Evolutionary conservation across 2,113 vertebrate species (phyloP).

Genomic region (Oceanites oceanicus): DNA sequence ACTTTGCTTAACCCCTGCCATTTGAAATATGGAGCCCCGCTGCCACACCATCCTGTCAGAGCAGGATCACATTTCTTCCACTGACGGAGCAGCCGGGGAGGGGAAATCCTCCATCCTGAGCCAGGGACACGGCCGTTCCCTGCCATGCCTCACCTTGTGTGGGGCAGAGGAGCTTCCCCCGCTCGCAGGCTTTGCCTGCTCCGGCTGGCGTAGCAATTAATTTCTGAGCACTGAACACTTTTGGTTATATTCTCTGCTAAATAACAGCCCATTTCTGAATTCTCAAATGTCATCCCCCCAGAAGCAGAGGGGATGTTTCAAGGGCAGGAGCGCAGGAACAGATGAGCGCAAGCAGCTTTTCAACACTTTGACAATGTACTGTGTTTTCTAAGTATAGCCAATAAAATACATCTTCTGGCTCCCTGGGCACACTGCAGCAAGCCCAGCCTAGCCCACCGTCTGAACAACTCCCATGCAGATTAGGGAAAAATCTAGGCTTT

Average conservation of each 20-base stretch:
- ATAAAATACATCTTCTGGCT: neutral
- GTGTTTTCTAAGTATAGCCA: neutral
- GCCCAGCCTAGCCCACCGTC: neutral
- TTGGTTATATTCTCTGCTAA: neutral
- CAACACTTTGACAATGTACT: neutral
- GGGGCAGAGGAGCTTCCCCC: neutral
- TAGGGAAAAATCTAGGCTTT: neutral
- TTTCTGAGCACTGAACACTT: neutral
- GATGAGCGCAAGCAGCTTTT: neutral
- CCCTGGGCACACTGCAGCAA: neutral
- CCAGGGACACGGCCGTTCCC: neutral
- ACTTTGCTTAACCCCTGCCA: constrained; percentile 54
- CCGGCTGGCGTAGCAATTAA: rapidly evolving
- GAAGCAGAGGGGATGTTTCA: neutral
- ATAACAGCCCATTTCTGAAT: neutral
- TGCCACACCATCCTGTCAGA: neutral
- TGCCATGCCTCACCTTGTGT: neutral
- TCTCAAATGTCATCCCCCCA: neutral
- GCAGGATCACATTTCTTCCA: neutral
- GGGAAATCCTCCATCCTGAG: neutral
- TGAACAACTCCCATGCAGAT: neutral
- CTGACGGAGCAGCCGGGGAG: neutral
- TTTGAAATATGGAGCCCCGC: constrained; percentile 40
- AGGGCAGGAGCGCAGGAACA: neutral
- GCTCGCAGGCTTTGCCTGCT: neutral